Conservation (phyloP, 2,113 vertebrate genomes). For the Corvus moneduloides region DNA sequence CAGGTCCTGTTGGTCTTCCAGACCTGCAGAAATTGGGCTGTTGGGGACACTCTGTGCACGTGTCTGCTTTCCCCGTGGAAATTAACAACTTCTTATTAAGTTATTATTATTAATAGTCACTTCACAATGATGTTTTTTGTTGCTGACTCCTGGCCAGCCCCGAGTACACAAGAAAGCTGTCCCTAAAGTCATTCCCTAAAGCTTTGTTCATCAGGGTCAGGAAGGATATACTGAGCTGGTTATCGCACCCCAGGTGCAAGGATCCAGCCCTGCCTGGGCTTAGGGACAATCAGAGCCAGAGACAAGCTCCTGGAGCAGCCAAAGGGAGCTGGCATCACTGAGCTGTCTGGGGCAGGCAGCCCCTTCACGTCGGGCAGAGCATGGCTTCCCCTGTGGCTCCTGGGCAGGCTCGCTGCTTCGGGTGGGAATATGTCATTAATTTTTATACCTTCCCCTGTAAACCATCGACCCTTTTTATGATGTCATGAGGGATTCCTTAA, state of each 20-base stretch:
- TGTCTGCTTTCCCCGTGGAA: not conserved
- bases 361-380: not conserved
- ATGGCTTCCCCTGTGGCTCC: slow-evolving; percentile 47
- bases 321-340: not conserved
- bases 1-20: not conserved
- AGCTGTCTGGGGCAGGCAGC: slow-evolving; percentile 12
- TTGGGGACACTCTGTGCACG: not conserved
- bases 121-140: not conserved
- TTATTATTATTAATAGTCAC: not conserved
- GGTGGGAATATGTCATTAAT: slow-evolving; percentile 80
- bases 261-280: not conserved
- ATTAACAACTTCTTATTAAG: not conserved
- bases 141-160: not conserved
- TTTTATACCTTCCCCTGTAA: slow-evolving; percentile 83
- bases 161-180: not conserved
- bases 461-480: slow-evolving; percentile 80
- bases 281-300: not conserved
- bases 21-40: not conserved
- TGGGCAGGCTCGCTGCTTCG: slow-evolving; percentile 39
- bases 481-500: slow-evolving; percentile 85
- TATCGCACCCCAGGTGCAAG: not conserved
- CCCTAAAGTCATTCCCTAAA: not conserved
- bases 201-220: not conserved
- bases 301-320: not conserved
- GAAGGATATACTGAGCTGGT: not conserved